These are phyloP conservation scores for Pantherophis guttatus DNA, from an alignment of 2,113 vertebrate genomes.

Conservation along the genomic window DNA sequence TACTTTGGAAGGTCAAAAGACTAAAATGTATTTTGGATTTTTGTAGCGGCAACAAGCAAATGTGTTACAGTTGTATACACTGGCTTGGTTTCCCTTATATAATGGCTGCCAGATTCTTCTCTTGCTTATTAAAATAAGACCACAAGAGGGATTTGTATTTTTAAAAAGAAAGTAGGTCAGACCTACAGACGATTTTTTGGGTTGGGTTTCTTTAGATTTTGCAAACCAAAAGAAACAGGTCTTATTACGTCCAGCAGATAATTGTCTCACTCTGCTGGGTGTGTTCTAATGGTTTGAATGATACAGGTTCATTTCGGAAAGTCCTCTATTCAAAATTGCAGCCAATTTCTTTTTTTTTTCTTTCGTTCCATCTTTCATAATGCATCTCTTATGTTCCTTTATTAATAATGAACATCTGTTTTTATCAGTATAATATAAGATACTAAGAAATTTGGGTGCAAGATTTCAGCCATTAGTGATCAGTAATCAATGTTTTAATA, in stretches of 20 bases:
- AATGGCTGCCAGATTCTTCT: constrained; percentile 57
- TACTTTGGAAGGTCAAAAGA: constrained; percentile 12
- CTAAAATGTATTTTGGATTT: constrained; percentile 38
- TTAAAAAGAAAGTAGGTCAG: constrained; percentile 57
- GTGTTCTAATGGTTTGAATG: constrained; percentile 57
- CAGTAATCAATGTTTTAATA: background rate
- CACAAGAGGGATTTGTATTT: constrained; percentile 52
- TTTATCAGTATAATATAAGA: background rate
- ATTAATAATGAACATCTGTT: background rate
- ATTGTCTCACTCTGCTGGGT: constrained; percentile 51
- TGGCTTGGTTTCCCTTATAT: constrained; percentile 59
- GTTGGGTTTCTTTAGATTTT: constrained; percentile 54
- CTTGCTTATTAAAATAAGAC: constrained; percentile 56
- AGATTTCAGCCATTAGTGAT: background rate
- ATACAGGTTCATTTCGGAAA: constrained; percentile 47
- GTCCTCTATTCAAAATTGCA: constrained; percentile 45
- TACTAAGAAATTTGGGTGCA: background rate
- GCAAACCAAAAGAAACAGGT: constrained; percentile 33
- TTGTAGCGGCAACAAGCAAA: constrained; percentile 44
- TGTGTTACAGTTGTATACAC: constrained; percentile 32
- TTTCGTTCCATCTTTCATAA: constrained; percentile 23
- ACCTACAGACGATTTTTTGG: constrained; percentile 49
- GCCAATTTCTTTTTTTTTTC: constrained; percentile 19
- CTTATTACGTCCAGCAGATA: constrained; percentile 50
- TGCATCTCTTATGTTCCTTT: constrained; percentile 26